Evolutionary conservation across 2,797 vertebrate species (phyloP).

Genomic region (Sebastes flavidus): DNA sequence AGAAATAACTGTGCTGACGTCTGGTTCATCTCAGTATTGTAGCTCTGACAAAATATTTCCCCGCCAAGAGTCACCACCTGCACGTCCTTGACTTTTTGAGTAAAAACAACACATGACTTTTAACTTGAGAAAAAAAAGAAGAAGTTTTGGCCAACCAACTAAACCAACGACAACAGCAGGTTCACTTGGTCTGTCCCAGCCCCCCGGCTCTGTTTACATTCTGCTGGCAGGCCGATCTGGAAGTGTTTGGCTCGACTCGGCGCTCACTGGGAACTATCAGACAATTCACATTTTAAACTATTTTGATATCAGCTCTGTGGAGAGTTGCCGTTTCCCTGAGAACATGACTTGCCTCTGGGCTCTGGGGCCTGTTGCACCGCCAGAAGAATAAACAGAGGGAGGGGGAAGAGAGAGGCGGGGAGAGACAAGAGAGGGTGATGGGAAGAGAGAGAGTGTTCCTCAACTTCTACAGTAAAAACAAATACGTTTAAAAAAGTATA

Average conservation of each 20-base stretch:
- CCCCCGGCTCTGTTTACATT: conserved; percentile 75
- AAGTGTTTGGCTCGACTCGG: conserved; percentile 75
- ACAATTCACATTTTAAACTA: conserved; percentile 79
- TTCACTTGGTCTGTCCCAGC: conserved; percentile 47
- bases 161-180: conserved; percentile 67
- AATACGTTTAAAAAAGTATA: neutral
- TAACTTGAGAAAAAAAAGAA: neutral
- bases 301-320: conserved; percentile 83
- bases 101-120: conserved; percentile 29
- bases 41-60: conserved; percentile 60
- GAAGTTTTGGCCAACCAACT: neutral
- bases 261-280: conserved; percentile 82
- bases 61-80: conserved; percentile 30
- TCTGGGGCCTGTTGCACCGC: conserved; percentile 72
- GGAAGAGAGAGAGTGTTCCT: conserved; percentile 29
- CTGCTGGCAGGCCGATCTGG: conserved; percentile 77
- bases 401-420: conserved; percentile 43
- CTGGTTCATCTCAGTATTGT: conserved; percentile 47
- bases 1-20: conserved; percentile 10
- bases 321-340: conserved; percentile 82
- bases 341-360: conserved; percentile 76
- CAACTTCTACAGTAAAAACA: conserved; percentile 18
- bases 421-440: conserved; percentile 19
- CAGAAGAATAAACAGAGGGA: conserved; percentile 81
- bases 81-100: conserved; percentile 15